These are phyloP conservation scores for Chrysodeixis includens DNA, from an alignment of 2,888 invertebrate species.

Conservation along the genomic window DNA sequence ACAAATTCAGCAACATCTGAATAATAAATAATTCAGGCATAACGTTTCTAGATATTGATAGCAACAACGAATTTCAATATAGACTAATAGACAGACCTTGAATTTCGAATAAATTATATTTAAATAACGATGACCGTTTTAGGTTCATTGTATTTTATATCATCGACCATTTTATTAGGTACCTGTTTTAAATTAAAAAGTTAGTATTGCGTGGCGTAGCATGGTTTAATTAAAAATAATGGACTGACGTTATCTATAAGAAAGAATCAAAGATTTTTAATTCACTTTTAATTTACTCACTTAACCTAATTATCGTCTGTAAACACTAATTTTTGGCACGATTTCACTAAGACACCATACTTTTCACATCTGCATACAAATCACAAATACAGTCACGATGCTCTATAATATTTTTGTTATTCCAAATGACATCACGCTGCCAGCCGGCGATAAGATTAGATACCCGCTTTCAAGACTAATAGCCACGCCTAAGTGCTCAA, in stretches of 20 bases:
- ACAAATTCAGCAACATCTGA: not conserved
- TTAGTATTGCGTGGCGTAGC: not conserved
- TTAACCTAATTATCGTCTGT: slow-evolving; percentile 40
- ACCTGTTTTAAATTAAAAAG: not conserved
- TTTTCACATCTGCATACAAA: slow-evolving; percentile 59
- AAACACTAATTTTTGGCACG: slow-evolving; percentile 25
- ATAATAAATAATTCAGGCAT: not conserved
- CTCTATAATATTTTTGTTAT: slow-evolving; percentile 68
- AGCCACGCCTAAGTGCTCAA: slow-evolving; percentile 66
- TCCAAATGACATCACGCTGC: slow-evolving; percentile 74
- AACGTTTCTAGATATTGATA: slow-evolving; percentile 17
- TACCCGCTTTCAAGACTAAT: slow-evolving; percentile 68
- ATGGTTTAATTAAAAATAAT: not conserved
- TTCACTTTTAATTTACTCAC: slow-evolving; percentile 13
- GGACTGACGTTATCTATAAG: not conserved
- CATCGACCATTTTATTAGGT: slow-evolving; percentile 16
- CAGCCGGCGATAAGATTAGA: slow-evolving; percentile 79
- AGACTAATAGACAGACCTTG: slow-evolving; percentile 49
- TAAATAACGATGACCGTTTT: slow-evolving; percentile 41
- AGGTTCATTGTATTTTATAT: slow-evolving; percentile 39
- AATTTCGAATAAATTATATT: slow-evolving; percentile 37
- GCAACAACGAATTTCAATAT: slow-evolving; percentile 27
- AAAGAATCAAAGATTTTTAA: not conserved
- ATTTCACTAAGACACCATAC: slow-evolving; percentile 51
- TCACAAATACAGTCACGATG: slow-evolving; percentile 38